These are phyloP conservation scores for Orthochromis indermauri DNA, from an alignment of 2,113 vertebrate species.

Conservation along the genomic window DNA sequence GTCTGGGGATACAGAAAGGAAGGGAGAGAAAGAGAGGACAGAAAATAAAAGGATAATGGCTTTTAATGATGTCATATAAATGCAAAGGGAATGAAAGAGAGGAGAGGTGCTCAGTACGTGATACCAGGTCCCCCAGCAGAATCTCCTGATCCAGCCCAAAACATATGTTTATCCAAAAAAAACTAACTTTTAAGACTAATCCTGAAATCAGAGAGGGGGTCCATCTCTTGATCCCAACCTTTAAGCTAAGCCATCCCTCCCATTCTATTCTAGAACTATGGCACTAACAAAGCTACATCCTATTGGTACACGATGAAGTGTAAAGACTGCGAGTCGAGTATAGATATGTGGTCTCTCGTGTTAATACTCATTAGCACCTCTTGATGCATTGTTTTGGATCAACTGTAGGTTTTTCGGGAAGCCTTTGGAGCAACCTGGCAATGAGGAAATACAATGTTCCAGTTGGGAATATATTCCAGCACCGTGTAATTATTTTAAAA, in stretches of 20 bases:
- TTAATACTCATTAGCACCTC: not conserved
- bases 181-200: not conserved
- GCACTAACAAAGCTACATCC: not conserved
- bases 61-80: not conserved
- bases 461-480: not conserved
- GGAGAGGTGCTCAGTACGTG: not conserved
- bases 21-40: not conserved
- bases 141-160: not conserved
- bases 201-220: not conserved
- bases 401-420: not conserved
- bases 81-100: not conserved
- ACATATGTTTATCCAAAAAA: not conserved
- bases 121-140: not conserved
- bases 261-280: not conserved
- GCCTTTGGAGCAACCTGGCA: not conserved
- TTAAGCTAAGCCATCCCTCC: not conserved
- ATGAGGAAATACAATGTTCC: not conserved
- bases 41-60: not conserved
- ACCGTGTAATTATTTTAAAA: not conserved
- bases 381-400: not conserved
- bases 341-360: not conserved
- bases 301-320: not conserved
- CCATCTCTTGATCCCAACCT: not conserved
- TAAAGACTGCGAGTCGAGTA: not conserved
- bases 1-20: not conserved